A percentile compares a stretch with the other conserved stretches of the same genome.
phyloP scores from a whole-genome alignment of 2,797 vertebrate species.

The Amblyraja radiata region DNA sequence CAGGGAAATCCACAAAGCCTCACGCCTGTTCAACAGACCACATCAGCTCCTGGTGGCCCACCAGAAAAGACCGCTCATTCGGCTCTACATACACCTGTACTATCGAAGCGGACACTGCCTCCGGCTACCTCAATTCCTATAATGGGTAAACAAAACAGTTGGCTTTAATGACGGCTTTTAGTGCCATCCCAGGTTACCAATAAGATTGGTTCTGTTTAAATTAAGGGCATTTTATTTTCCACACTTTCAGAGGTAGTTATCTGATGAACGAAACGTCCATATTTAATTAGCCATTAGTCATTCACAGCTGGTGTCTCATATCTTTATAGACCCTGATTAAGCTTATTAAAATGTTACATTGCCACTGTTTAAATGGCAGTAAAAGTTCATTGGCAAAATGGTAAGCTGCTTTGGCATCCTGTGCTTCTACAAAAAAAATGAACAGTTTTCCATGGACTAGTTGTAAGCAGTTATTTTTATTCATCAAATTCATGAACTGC shows the following conservation, averaged over 20 bases:
- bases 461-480: conserved; percentile 18
- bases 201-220: conserved; percentile 66
- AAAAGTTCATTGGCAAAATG: conserved; percentile 69
- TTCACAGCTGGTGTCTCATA: conserved; percentile 71
- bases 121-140: conserved; percentile 79
- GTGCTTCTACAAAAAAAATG: background rate
- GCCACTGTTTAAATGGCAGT: conserved; percentile 75
- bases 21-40: conserved; percentile 61
- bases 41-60: conserved; percentile 77
- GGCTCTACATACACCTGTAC: conserved; percentile 68
- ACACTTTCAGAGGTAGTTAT: conserved; percentile 68
- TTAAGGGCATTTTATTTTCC: conserved; percentile 69
- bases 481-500: conserved; percentile 5
- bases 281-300: conserved; percentile 78
- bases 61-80: conserved; percentile 69
- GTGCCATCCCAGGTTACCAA: conserved; percentile 72
- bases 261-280: conserved; percentile 73
- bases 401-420: conserved; percentile 58
- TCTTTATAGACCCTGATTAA: conserved; percentile 69
- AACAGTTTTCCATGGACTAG: background rate
- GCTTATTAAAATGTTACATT: conserved; percentile 72
- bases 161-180: conserved; percentile 73
- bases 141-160: conserved; percentile 81
- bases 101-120: conserved; percentile 77
- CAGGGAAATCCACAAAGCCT: conserved; percentile 62